A percentile compares a stretch with the other conserved stretches of the same genome.
Conservation (phyloP, 2,888 invertebrate genomes). For the Lepidochrysops patricia region DNA sequence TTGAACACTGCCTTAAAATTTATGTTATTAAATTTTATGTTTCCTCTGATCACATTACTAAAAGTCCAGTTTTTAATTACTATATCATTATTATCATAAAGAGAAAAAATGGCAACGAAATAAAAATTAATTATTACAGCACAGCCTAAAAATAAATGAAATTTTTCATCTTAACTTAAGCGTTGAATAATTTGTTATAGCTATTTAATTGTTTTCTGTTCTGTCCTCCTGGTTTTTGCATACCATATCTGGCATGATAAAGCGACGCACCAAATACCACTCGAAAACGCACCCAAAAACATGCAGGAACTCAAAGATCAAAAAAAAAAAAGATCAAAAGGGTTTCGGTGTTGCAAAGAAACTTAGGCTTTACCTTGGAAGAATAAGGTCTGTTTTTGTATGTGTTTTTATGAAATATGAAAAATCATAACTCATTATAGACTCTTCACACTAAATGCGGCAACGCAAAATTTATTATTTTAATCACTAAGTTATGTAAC, state of each 20-base stretch:
- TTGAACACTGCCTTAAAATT: too few species aligned
- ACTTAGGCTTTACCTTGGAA: not conserved
- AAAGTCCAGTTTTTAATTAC: too few species aligned
- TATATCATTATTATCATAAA: too few species aligned
- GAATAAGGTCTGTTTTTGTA: not conserved
- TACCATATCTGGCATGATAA: conserved; percentile 13
- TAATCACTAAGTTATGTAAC: too few species aligned
- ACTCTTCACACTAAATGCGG: not conserved
- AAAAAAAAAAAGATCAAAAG: conserved; percentile 14
- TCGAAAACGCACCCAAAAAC: conserved; percentile 28
- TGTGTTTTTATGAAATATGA: not conserved
- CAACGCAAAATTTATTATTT: too few species aligned
- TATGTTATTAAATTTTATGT: too few species aligned
- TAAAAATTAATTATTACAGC: too few species aligned
- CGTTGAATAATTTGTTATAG: not conserved
- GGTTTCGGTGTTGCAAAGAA: not conserved
- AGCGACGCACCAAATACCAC: conserved; percentile 18
- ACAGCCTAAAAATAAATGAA: not conserved
- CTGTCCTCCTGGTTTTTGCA: not conserved
- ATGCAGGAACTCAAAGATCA: conserved; percentile 23
- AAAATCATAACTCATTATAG: conserved; percentile 7
- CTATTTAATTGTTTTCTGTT: not conserved
- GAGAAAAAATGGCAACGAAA: too few species aligned
- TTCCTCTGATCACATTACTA: too few species aligned
- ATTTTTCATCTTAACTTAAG: not conserved